Percentiles rank a stretch among this genome's conserved stretches.
Evolutionary conservation across 2,888 invertebrate species (phyloP).

Genomic region (Agrochola lychnidis): DNA sequence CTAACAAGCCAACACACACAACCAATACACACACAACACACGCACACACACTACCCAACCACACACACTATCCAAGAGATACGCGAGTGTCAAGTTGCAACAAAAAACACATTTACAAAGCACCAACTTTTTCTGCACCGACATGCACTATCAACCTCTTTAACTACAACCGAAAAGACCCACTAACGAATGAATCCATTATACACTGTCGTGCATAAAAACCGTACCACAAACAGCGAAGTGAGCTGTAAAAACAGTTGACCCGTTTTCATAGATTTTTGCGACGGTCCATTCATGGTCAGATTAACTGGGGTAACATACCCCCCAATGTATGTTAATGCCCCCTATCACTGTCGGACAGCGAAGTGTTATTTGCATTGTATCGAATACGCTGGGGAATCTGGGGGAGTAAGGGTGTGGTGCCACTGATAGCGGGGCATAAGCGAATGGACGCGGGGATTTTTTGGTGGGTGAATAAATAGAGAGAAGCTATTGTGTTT

Average conservation of each 20-base stretch:
- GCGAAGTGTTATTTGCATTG: constrained; percentile 82
- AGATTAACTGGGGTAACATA: constrained; percentile 76
- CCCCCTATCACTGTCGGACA: constrained; percentile 83
- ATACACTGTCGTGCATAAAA: constrained; percentile 54
- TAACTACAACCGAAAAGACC: constrained; percentile 20
- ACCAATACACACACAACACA: no score
- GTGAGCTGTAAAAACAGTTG: constrained; percentile 62
- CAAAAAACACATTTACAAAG: background rate
- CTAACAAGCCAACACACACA: no score
- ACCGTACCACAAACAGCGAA: constrained; percentile 46
- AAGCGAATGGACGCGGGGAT: background rate
- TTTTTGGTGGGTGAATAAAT: constrained; percentile 23
- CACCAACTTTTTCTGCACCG: constrained; percentile 6
- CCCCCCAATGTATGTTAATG: constrained; percentile 83
- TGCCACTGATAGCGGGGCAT: constrained; percentile 24
- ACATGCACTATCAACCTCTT: constrained; percentile 34
- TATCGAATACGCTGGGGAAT: constrained; percentile 77
- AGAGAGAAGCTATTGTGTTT: constrained; percentile 1
- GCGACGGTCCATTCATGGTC: constrained; percentile 65
- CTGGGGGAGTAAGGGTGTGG: constrained; percentile 46
- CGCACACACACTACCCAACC: no score
- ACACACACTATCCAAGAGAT: no score
- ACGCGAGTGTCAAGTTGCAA: background rate
- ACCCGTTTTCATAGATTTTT: constrained; percentile 67
- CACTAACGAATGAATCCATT: constrained; percentile 53